Percentiles rank a stretch among this genome's conserved stretches.
Conservation (phyloP, 1,140 invertebrate species). For the Eumeta japonica region DNA sequence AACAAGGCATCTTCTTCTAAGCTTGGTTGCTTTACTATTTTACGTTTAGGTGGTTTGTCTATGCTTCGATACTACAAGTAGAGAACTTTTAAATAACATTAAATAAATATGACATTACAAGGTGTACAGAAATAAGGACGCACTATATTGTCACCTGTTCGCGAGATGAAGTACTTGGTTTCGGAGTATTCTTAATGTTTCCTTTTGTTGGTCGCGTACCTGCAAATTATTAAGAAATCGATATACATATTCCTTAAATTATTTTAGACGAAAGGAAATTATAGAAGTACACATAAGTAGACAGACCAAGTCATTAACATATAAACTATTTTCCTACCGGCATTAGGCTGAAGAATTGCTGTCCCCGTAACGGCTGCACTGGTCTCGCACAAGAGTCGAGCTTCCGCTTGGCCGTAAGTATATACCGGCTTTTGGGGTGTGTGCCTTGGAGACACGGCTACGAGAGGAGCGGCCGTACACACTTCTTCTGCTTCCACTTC, state of each 20-base stretch:
- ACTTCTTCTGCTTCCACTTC: constrained; percentile 70
- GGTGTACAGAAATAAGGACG: too few relatives aligned
- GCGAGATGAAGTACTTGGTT: constrained; percentile 20
- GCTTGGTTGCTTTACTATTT: constrained; percentile 33
- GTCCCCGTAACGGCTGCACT: constrained; percentile 38
- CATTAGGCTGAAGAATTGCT: constrained; percentile 36
- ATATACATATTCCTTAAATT: too few relatives aligned
- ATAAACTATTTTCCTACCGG: constrained; percentile 34
- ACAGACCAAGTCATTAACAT: too few relatives aligned
- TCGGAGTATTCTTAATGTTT: constrained; percentile 20
- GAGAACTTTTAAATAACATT: too few relatives aligned
- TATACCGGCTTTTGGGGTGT: constrained; percentile 69
- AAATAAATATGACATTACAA: too few relatives aligned
- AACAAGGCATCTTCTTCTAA: constrained; percentile 48
- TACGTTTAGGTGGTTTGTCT: constrained; percentile 26
- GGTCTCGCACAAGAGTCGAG: constrained; percentile 41
- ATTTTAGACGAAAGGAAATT: too few relatives aligned
- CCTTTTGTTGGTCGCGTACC: constrained; percentile 22
- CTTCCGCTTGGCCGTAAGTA: constrained; percentile 59
- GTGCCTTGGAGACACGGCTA: constrained; percentile 60
- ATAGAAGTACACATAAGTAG: too few relatives aligned
- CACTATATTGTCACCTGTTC: too few relatives aligned
- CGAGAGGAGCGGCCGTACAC: constrained; percentile 65
- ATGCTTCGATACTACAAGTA: too few relatives aligned
- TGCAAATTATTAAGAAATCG: too few relatives aligned